Base-by-base conservation (phyloP, 1,140 invertebrate genomes). In the Drosophila tani region DNA sequence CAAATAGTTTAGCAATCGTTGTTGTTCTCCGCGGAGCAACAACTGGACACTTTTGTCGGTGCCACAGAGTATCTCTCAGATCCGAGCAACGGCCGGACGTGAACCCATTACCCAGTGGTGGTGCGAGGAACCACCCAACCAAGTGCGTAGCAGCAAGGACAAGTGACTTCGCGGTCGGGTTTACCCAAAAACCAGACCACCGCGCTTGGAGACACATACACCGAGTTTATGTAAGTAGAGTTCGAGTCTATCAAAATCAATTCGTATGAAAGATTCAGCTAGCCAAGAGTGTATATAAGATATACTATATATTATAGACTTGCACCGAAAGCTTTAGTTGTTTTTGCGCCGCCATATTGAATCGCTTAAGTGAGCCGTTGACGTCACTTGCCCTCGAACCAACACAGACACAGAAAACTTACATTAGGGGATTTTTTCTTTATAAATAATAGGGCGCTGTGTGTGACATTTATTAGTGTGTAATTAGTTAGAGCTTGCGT, bases 41-140 rank as follows among this genome's bases (percentile, higher is more conserved):
- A 87, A 87, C 73, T 60, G 46, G 63, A 68, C 49, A 75, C 55
- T 59, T 65, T 79, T 60, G 51, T 70, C 55, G 43, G 56, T 70
- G 47, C 8, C 40, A 32, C 24, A 46, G 29, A 19, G 51, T 45
- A 64, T 67, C 41, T 32, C n/a, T 17, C 50, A 47, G 68, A 53
- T 70, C 53, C 50, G 32, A 78, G 76, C 64, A 80, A 87, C 83
- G 81, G 84, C 78, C 66, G 67, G 65, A 81, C 60, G 32, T 46
- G 50, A 75, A 62, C 21, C 64, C 41, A 74, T 65, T 73, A 43
- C 24, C 55, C 51, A 75, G 85, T 67, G 85, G 85, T 88, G 85
- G 85, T 90, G 69, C 64, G 46, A 79, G 75, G 70, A 79, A 55
- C 85, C 85, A 88, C 85, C 85, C 66, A 88, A 69, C 51, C 57